These are phyloP conservation scores for Leucoraja ocellata DNA, from an alignment of 2,797 vertebrate genomes.

Conservation along the genomic window DNA sequence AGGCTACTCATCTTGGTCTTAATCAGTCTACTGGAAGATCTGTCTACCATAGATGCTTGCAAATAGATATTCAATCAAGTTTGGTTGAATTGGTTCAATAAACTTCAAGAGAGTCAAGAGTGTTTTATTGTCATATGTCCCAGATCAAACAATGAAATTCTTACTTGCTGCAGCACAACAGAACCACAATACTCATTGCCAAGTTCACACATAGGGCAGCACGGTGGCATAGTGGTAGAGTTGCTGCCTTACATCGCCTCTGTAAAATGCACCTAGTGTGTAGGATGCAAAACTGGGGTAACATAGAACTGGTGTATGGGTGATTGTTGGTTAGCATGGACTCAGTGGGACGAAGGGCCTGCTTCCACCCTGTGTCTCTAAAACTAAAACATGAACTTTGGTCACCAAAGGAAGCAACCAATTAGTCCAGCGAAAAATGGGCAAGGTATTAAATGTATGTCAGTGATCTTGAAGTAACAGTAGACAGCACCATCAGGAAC, in stretches of 20 bases:
- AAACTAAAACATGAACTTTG: background rate
- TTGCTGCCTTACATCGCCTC: no score
- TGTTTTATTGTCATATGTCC: no score
- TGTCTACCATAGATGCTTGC: background rate
- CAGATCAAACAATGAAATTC: no score
- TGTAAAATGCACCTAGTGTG: no score
- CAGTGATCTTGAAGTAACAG: background rate
- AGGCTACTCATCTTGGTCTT: background rate
- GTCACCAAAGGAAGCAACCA: background rate
- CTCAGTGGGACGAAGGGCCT: no score
- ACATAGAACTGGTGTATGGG: no score
- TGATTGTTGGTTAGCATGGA: no score
- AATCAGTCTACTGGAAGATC: background rate
- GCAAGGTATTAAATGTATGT: background rate
- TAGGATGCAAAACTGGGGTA: no score
- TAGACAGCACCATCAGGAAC: background rate
- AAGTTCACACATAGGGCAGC: background rate
- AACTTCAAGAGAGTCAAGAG: background rate
- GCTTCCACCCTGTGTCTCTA: no score
- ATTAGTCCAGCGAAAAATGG: background rate
- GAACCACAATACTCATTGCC: background rate
- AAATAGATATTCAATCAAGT: background rate
- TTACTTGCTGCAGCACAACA: no score
- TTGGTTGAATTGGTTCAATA: background rate
- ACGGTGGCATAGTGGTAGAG: no score